Conservation (phyloP, 2,797 vertebrate genomes). For the Dicrostonyx torquatus region DNA sequence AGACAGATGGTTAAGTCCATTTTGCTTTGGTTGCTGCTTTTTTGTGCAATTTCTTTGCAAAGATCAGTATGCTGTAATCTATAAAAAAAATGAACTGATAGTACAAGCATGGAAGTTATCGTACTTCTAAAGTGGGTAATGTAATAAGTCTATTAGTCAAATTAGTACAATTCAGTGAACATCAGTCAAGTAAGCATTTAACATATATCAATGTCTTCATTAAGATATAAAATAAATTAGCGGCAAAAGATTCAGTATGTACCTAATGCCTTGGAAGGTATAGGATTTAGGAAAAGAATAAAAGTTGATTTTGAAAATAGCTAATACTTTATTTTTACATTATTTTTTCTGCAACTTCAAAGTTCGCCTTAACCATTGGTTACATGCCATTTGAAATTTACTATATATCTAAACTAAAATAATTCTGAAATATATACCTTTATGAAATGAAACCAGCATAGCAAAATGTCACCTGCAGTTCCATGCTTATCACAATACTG, state of each 20-base stretch:
- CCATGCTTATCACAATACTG: neutral
- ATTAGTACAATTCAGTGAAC: neutral
- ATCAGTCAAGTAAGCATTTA: neutral
- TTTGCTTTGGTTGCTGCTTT: neutral
- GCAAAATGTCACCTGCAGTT: neutral
- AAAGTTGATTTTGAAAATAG: neutral
- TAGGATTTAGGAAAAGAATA: neutral
- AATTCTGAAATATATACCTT: neutral
- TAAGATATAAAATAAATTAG: conserved; percentile 1
- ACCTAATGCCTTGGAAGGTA: neutral
- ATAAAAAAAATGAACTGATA: neutral
- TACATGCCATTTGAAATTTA: neutral
- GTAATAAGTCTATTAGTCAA: neutral
- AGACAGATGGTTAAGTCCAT: neutral
- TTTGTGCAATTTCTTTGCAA: neutral
- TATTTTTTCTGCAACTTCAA: conserved; percentile 18
- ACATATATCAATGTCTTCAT: neutral
- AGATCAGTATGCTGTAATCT: neutral
- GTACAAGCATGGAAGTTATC: neutral
- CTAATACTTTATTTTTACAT: neutral
- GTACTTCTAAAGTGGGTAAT: neutral
- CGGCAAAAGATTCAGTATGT: neutral
- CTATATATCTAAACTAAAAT: neutral
- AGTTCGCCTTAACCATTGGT: neutral
- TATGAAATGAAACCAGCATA: neutral